Evolutionary conservation across 2,888 invertebrate species (phyloP), one percentile per base, ranked within the genome.

Genomic region (Caenorhabditis parvicauda): DNA sequence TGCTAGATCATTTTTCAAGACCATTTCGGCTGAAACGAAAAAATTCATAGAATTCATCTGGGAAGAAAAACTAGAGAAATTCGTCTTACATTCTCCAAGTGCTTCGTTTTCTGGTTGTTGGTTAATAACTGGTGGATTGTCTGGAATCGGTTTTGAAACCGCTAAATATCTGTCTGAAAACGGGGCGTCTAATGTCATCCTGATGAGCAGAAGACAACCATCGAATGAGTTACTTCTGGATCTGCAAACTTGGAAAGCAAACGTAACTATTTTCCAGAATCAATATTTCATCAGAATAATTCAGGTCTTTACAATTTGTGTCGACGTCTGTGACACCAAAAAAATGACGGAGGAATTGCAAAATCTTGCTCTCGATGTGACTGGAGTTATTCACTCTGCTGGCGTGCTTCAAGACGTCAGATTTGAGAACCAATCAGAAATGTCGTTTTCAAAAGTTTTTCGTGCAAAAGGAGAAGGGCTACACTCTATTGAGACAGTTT

Each of bases 51-150:
- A 43, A 28, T 64, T 50, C 24, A n/a, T 48, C 9, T 70, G 67
- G 70, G 46, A 56, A n/a, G 65, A 70, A 37, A 64, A 50, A 14
- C 48, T 68, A 9, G 58, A 61, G 28, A 49, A 62, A 59, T 48
- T 62, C 19, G 51, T 54, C 14, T 61, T 55, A 7, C 7, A 22
- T 9, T 50, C 50, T 5, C 45, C 48, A 2, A 32, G 39, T 1
- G 3, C 17, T 12, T 17, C 43, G 14, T 45, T 63, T 1, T 14
- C 6, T 43, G 66, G 67, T 46, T 46, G 45, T 14, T 70, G 76
- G 76, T 37, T 78, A 37, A 67, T 79, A 1, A 76, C 75, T 4
- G 77, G 79, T 19, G 78, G 78, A 37, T 59, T 75, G 21, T 66
- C 70, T 32, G 79, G 79, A 17, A 72, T 79, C 12, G 79, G 79